Conservation (phyloP, 64 coral and sea anemone species). For the Catalaphyllia jardinei region DNA sequence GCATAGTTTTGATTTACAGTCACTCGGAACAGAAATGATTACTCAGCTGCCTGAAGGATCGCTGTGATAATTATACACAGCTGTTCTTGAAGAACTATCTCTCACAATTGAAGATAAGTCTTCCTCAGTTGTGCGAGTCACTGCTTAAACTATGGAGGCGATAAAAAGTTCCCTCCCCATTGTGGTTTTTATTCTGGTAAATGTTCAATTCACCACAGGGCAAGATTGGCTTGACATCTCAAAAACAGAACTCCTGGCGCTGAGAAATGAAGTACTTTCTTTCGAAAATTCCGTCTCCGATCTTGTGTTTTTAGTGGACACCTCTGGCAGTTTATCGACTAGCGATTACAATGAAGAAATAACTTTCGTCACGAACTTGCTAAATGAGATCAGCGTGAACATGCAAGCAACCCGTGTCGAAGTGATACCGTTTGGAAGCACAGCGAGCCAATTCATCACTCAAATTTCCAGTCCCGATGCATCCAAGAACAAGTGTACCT, state of each 20-base stretch:
- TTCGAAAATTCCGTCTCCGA: conserved; percentile 64
- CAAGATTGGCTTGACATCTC: conserved; percentile 69
- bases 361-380: conserved; percentile 72
- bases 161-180: not conserved
- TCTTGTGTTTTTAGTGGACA: conserved; percentile 74
- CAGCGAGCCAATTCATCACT: conserved; percentile 30
- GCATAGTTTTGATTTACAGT: too few species aligned
- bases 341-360: conserved; percentile 63
- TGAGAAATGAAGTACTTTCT: conserved; percentile 47
- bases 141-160: not conserved
- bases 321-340: conserved; percentile 62
- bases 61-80: conserved; percentile 13
- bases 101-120: too few species aligned
- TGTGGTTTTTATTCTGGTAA: not conserved
- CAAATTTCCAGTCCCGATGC: conserved; percentile 45
- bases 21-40: not conserved
- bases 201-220: not conserved
- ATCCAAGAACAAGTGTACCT: conserved; percentile 75
- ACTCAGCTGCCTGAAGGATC: not conserved
- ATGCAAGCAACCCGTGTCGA: conserved; percentile 74
- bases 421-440: conserved; percentile 64
- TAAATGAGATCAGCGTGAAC: conserved; percentile 66
- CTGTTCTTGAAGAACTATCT: not conserved
- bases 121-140: not conserved
- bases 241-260: conserved; percentile 35